phyloP scores from a whole-genome alignment of 2,797 vertebrate genomes.

The Thripadectes ignobilis region DNA sequence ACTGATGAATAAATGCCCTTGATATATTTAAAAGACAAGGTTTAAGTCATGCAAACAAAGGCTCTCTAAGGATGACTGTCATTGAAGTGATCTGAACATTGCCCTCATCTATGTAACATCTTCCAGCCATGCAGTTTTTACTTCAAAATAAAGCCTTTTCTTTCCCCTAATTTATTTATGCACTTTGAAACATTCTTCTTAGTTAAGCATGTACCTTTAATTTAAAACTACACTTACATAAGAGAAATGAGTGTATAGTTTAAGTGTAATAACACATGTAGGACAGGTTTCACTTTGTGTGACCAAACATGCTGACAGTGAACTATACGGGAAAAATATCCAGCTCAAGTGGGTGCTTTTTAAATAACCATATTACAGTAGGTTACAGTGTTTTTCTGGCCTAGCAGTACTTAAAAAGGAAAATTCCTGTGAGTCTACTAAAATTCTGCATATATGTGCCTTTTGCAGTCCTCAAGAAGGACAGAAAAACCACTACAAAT shows the following conservation, averaged over 20 bases:
- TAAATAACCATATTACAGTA: background rate
- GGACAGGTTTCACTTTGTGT: background rate
- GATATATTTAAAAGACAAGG: background rate
- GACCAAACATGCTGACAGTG: background rate
- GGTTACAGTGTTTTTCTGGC: background rate
- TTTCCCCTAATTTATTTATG: background rate
- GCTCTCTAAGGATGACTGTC: background rate
- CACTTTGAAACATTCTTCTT: background rate
- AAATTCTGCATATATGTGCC: background rate
- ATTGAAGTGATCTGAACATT: background rate
- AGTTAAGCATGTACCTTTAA: background rate
- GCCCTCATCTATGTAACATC: background rate
- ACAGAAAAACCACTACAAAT: background rate
- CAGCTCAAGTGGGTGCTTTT: background rate
- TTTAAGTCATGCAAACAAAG: background rate
- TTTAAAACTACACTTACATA: background rate
- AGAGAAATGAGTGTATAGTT: background rate
- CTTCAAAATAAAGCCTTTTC: background rate
- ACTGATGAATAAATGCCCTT: background rate
- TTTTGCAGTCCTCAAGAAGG: background rate
- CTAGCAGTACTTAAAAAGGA: background rate
- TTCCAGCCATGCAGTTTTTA: background rate
- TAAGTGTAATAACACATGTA: background rate
- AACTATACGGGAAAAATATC: background rate
- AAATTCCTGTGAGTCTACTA: background rate